Evolutionary conservation across 2,797 vertebrate species (phyloP), one percentile per base, ranked within the genome.

Genomic region (Lithobates sylvaticus): DNA sequence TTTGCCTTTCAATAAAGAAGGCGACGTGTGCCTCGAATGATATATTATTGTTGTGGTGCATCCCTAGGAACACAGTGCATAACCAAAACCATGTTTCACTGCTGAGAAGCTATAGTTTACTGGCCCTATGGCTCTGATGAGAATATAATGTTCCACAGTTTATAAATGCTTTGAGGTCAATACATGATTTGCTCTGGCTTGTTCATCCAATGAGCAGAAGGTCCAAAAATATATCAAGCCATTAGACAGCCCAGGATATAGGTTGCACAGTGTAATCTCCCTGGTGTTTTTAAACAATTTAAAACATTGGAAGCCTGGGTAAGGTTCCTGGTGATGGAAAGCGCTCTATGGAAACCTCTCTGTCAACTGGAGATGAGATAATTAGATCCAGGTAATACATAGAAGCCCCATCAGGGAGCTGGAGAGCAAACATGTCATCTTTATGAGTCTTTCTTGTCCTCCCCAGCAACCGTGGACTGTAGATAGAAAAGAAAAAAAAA

Each of bases 1-100:
- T 98, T 98, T 98, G 96, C 95, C 97, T 97, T 97, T 98, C 98
- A 97, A 98, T 98, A 98, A 99, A 98, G 96, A 96, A 92, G 96
- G 95, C 94, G 95, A 97, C 97, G 97, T 95, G 94, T 93, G 92
- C 92, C 94, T 94, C 91, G 91, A 92, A 95, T 99, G 98, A 99
- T 99, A 93, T 97, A 99, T 96, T 96, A 94, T 94, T 95, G 93
- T 95, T 94, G 95, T 94, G 96, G 94, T 93, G 91, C 90, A 92
- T 94, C 92, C 92, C 92, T 91, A 89, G 94, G 94, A 94, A 95
- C 94, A 91, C 93, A 93, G 95, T 96, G 96, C 96, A 96, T 97
- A 97, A 97, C 96, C 96, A 97, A 96, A 96, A 96, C 94, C 94
- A 97, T 97, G 97, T 97, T 97, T 98, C 97, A 97, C 92, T 92